Evolutionary conservation across 37 sponge, comb jelly and placozoan species (phyloP), one percentile per base, ranked within the genome.

Genomic region (Aphrocallistes beatrix): DNA sequence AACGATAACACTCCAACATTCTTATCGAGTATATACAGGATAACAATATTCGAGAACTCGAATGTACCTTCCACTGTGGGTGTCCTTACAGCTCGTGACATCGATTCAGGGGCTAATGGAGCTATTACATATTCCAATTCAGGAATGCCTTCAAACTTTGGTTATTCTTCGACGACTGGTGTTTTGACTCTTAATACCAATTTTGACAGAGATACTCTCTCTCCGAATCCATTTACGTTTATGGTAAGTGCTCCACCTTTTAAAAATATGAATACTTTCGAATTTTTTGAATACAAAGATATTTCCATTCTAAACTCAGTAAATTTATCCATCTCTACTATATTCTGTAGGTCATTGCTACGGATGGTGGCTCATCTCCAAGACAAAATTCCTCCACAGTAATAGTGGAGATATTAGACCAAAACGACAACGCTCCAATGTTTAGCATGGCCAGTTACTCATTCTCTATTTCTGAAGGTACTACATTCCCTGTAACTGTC

Each of bases 281-380:
- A 21, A 47, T 47, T 47, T 17, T 47, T 47, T 17, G 49, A 47
- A 21, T 47, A 47, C 17, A 47, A n/a, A n/a, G 13, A 21, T 47
- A 47, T 47, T 47, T 47, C 49, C 17, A 47, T 47, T 13, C 17
- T 47, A 21, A 47, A 47, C 49, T 47, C 17, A 17, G 13, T 47
- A 21, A 17, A 47, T 47, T 47, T 47, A 13, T 47, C 13, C 49
- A 47, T n/a, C n/a, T n/a, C n/a, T n/a, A n/a, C n/a, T n/a, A n/a
- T n/a, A n/a, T n/a, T n/a, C n/a, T n/a, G n/a, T 60, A 60, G 75
- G 75, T 60, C 28, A 60, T 13, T 25, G 75, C 75, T 60, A 60
- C 75, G 34, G 75, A 60, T 13, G 75, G 75, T 13, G 75, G 75
- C 25, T 19, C 28, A 3, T 32, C n/a, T 8, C 10, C 75, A 6